phyloP scores from a whole-genome alignment of 2,888 invertebrate genomes.

The Erebia palarica region DNA sequence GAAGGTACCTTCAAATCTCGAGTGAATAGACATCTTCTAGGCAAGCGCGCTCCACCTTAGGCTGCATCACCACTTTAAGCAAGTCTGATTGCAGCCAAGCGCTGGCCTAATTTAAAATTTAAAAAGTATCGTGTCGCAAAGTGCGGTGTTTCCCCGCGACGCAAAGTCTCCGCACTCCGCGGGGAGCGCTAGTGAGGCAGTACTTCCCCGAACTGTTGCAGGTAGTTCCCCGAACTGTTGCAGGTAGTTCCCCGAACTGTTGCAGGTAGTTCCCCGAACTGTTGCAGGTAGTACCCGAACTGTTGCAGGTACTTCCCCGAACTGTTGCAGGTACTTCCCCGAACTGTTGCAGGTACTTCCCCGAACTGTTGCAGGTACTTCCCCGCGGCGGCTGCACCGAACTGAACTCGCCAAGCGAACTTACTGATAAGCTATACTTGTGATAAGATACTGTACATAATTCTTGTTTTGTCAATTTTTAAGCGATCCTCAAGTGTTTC shows the following conservation, averaged over 20 bases:
- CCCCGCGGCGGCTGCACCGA: constrained; percentile 38
- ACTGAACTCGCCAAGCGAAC: background rate
- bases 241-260: constrained; percentile 26
- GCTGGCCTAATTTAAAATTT: too few relatives aligned
- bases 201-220: constrained; percentile 40
- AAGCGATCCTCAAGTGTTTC: constrained; percentile 48
- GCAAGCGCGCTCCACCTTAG: too few relatives aligned
- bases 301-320: constrained; percentile 44
- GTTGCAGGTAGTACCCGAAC: too few relatives aligned
- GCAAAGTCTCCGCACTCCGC: too few relatives aligned
- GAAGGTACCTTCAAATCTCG: too few relatives aligned
- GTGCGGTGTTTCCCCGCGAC: background rate
- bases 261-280: constrained; percentile 45
- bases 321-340: constrained; percentile 44
- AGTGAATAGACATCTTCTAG: too few relatives aligned
- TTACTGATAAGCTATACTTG: background rate
- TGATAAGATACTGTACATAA: constrained; percentile 50
- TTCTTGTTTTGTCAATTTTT: constrained; percentile 51
- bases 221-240: constrained; percentile 43
- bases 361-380: constrained; percentile 42
- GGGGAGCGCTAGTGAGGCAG: background rate
- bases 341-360: constrained; percentile 42
- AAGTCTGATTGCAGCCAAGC: too few relatives aligned
- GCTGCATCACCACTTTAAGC: too few relatives aligned
- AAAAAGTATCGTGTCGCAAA: background rate